Evolutionary conservation across 1,140 invertebrate genomes (phyloP), one percentile per base, ranked within the genome.

Genomic region (Drosophila mayri): DNA sequence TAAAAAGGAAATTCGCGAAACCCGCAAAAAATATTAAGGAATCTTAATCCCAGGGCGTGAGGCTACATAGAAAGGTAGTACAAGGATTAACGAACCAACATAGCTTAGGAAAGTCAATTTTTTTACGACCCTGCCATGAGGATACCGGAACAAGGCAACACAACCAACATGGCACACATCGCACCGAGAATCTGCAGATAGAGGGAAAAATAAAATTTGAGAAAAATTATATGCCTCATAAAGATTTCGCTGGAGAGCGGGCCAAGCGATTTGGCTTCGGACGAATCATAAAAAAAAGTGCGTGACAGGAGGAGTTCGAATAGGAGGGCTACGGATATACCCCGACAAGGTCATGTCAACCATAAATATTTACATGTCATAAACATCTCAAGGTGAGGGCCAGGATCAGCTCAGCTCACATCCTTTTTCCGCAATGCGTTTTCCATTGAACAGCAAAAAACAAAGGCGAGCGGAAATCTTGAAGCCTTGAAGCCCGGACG

Each of bases 361-460:
- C 81, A 88, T 88, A 88, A 88, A 88, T 90, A 88, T 90, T 88
- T 90, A 90, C 85, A 88, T 90, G 85, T 44, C 81, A 78, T 88
- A 88, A 88, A 88, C 76, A 85, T 81, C 52, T 55, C 85, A 88
- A 88, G 85, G 85, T 90, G 78, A 90, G 66, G 47, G 20, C 71
- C 46, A 49, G 65, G 65, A 54, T 54, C 64, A 60, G 22, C 50
- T 32, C 79, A 71, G 18, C 57, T 52, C 72, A 83, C 70, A 85
- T 86, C 82, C 82, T 86, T 87, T 86, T 88, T 87, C 84, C 84
- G 84, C 80, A 65, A 71, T 76, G 80, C 84, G 62, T 77, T 87
- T 86, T 87, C 84, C 80, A 90, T 87, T 87, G 85, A 87, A 87
- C 71, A 63, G 59, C 55, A 72, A 60, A 72, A 72, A 60, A 73